Base-by-base conservation (phyloP, 2,113 vertebrate species). In the Myxocyprinus asiaticus region DNA sequence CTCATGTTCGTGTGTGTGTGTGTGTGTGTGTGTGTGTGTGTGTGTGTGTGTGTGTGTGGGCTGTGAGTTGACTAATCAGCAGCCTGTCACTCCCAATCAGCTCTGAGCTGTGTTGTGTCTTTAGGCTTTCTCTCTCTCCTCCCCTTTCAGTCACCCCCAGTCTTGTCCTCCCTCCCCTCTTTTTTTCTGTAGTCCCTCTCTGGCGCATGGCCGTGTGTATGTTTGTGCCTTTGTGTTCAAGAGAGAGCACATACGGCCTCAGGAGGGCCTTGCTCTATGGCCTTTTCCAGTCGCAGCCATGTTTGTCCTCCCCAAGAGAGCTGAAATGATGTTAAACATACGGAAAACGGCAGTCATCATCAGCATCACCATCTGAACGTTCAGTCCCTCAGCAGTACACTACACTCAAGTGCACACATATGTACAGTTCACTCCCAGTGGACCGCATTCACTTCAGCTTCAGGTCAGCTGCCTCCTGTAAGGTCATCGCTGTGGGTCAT, bases 21-120 rank as follows among this genome's bases (percentile, higher is more conserved):
- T 33, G 22, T 33, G 22, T 33, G 22, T 33, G 22, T 33, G 22
- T 33, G 22, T 33, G 22, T 33, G 22, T 33, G 22, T 33, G 22
- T 33, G 22, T 33, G 22, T 33, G 22, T 33, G 22, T 77, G 68
- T 81, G 79, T 45, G 44, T 61, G 48, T 71, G 76, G 90, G 90
- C 91, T 91, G 92, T 55, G 83, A 92, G 92, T 90, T 91, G 92
- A 91, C 92, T 93, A 94, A 94, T 93, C 91, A 92, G 90, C 89
- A 87, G 88, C 85, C 92, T 83, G 91, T 93, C 93, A 93, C 85
- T 91, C 87, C 88, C 83, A 85, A 94, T 93, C 91, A 92, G 84
- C 85, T 91, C 89, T 91, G 86, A 90, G 88, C 87, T 64, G 84
- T 64, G 77, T 87, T 84, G 81, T 92, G 87, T 90, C 92, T 93